phyloP scores from a whole-genome alignment of 2,113 vertebrate genomes.

The Sylvilagus bachmani region DNA sequence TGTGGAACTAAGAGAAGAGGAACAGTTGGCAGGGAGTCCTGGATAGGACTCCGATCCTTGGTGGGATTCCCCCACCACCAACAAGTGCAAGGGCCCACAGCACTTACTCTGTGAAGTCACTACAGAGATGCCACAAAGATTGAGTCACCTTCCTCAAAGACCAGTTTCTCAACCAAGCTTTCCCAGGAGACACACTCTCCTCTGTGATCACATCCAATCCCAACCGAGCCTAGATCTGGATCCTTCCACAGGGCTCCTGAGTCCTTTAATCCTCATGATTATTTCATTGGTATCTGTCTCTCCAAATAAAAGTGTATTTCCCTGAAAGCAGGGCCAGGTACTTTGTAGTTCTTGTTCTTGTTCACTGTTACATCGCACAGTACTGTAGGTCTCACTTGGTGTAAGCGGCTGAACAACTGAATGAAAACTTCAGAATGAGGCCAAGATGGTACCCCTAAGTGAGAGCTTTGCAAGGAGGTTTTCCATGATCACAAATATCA shows the following conservation, averaged over 20 bases:
- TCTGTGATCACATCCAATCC: neutral
- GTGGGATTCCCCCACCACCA: too few species aligned
- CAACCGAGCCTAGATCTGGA: neutral
- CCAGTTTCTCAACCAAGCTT: neutral
- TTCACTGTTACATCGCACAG: neutral
- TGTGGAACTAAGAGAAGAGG: neutral
- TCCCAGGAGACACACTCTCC: neutral
- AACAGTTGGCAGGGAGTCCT: neutral
- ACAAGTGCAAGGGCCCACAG: neutral
- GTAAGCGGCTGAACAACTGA: neutral
- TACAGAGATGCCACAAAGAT: neutral
- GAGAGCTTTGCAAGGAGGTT: neutral
- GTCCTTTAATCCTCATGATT: neutral
- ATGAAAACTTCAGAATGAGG: neutral
- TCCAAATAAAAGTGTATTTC: neutral
- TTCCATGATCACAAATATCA: neutral
- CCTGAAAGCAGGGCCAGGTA: neutral
- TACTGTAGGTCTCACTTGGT: neutral
- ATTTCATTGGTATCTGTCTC: neutral
- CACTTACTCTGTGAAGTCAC: neutral
- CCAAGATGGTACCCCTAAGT: neutral
- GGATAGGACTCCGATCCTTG: neutral
- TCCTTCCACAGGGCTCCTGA: neutral
- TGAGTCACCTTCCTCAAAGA: neutral
- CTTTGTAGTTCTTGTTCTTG: neutral